Evolutionary conservation across 1,140 invertebrate genomes (phyloP).

Genomic region (Zaprionus taronus): DNA sequence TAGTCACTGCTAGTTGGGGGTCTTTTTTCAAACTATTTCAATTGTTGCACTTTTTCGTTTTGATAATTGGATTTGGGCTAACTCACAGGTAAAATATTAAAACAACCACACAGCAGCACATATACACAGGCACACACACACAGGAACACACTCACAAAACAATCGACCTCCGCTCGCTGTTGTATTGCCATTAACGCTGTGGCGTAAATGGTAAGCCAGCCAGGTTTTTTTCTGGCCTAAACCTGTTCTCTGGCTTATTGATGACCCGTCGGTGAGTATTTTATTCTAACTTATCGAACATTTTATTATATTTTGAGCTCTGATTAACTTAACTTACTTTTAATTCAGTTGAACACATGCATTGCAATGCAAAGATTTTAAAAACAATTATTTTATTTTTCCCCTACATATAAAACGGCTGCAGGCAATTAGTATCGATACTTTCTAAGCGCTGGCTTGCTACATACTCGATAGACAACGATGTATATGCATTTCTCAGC

Average conservation of each 20-base stretch:
- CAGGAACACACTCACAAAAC: slow-evolving; percentile 58
- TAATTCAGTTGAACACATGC: slow-evolving; percentile 52
- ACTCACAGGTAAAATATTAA: slow-evolving; percentile 67
- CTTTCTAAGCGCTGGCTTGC: slow-evolving; percentile 33
- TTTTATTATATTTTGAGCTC: slow-evolving; percentile 19
- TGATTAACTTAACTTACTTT: slow-evolving; percentile 51
- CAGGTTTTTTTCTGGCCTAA: slow-evolving; percentile 78
- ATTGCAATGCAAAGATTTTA: slow-evolving; percentile 53
- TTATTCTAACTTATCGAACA: slow-evolving; percentile 7
- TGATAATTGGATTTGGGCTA: slow-evolving; percentile 71
- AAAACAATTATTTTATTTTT: slow-evolving; percentile 52
- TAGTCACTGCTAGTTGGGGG: slow-evolving; percentile 39
- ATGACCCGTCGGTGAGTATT: slow-evolving; percentile 41
- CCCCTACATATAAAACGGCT: slow-evolving; percentile 55
- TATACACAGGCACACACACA: slow-evolving; percentile 38
- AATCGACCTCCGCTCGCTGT: slow-evolving; percentile 74
- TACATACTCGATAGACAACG: slow-evolving; percentile 31
- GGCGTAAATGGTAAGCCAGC: slow-evolving; percentile 81
- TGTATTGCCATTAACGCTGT: slow-evolving; percentile 61
- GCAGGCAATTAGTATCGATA: slow-evolving; percentile 50
- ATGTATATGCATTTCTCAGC: slow-evolving; percentile 13
- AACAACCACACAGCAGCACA: slow-evolving; percentile 40
- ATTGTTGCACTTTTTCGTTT: slow-evolving; percentile 66
- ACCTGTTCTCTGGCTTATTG: slow-evolving; percentile 76
- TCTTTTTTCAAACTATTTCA: slow-evolving; percentile 33